Base-by-base conservation (phyloP, 1,140 invertebrate species). In the Hesperophylax magnus region DNA sequence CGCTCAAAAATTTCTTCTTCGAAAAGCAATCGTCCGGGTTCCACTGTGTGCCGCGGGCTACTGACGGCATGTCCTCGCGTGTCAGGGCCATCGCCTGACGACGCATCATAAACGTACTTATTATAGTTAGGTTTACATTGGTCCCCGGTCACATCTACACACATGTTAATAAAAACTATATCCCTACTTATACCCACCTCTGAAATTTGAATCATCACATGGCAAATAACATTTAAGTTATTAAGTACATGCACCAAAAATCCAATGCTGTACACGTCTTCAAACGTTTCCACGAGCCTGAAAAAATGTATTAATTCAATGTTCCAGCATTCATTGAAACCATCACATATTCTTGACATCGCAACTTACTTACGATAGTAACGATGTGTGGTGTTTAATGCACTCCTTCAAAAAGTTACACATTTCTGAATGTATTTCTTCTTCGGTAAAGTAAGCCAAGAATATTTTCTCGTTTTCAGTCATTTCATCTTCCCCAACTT, bases 171-270 rank as follows among this genome's bases (percentile, higher is more conserved):
- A 27, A 27, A 27, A 27, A 27, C 2, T 2, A 2, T 27, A 39
- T 4, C 9, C n/a, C n/a, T n/a, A n/a, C n/a, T n/a, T n/a, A n/a
- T n/a, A 53, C 52, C 58, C 79, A 81, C 82, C 56, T 81, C 82
- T 6, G 71, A 69, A 56, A 84, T 80, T 78, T 84, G 80, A 8
- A 84, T 79, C 82, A 84, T 84, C 0, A 84, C 80, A 58, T 80
- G 80, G 61, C 82, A 84, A 27, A 81, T 81, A 24, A 84, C 79
- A 75, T 80, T 84, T 53, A 84, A 63, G 63, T 84, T 84, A 52
- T 84, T 84, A 18, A 81, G 31, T 17, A 81, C 74, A 60, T 84
- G 80, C 5, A n/a, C 54, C n/a, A 84, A 79, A 80, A 81, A 84
- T 54, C 77, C 80, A 80, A 81, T 77, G 52, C 22, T 84, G 74